Conservation (phyloP, 2,797 vertebrate species). For the Acanthurus lineatus region DNA sequence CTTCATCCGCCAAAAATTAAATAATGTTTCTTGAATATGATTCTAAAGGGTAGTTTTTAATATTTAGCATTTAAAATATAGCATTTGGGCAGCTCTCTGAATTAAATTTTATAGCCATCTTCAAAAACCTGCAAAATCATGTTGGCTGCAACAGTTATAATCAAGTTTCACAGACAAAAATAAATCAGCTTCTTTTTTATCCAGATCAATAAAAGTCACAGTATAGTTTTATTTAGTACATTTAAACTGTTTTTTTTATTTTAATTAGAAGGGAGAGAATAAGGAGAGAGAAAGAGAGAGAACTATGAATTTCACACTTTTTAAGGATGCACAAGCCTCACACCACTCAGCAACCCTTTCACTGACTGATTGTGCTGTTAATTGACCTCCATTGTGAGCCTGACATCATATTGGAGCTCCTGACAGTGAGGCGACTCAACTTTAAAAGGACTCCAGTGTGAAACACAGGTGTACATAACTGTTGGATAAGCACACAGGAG, state of each 20-base stretch:
- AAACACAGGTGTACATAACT: constrained; percentile 49
- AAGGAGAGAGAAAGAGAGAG: not conserved
- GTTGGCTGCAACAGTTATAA: constrained; percentile 18
- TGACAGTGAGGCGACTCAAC: constrained; percentile 40
- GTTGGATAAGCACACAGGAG: constrained; percentile 36
- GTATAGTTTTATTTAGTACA: not conserved
- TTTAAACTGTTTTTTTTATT: not conserved
- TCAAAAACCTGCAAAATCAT: constrained; percentile 1
- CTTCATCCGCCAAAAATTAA: not conserved
- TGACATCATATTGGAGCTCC: constrained; percentile 45
- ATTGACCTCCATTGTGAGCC: constrained; percentile 57
- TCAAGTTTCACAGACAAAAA: constrained; percentile 2
- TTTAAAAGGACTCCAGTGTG: constrained; percentile 51
- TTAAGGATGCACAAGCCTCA: constrained; percentile 28
- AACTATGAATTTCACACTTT: constrained; percentile 7
- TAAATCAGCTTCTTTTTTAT: not conserved
- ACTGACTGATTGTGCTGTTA: constrained; percentile 63
- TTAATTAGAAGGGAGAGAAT: constrained; percentile 1
- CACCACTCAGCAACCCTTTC: constrained; percentile 11
- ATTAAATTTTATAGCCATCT: constrained; percentile 12
- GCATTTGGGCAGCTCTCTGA: not conserved
- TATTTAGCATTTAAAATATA: not conserved
- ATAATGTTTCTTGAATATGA: not conserved
- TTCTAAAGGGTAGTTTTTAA: not conserved
- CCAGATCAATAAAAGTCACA: not conserved